Conservation (phyloP, 2,113 vertebrate genomes). For the Myotis lucifugus region DNA sequence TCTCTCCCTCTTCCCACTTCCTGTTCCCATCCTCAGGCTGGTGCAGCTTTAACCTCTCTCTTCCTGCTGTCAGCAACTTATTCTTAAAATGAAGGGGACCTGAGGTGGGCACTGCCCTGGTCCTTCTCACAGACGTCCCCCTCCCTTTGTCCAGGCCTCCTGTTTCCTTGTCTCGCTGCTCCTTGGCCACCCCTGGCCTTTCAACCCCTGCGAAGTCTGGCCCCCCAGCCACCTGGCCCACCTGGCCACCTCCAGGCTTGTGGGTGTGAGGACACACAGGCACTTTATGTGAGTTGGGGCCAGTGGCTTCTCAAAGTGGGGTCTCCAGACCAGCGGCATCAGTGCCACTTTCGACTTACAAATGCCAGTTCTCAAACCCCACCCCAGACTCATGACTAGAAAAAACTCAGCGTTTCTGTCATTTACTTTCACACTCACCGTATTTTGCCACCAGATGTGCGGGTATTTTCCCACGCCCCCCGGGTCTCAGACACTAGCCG, state of each 20-base stretch:
- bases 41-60: background rate
- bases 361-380: background rate
- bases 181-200: background rate
- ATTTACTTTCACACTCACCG: background rate
- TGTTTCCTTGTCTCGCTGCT: background rate
- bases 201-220: too few species aligned
- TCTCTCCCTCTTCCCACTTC: background rate
- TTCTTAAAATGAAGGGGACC: background rate
- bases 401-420: background rate
- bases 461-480: too few species aligned
- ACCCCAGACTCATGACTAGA: too few species aligned
- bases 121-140: rapidly evolving
- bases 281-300: rapidly evolving
- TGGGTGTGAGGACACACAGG: rapidly evolving
- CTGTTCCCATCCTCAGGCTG: background rate
- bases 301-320: background rate
- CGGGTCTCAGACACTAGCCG: too few species aligned
- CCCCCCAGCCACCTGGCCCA: rapidly evolving
- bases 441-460: too few species aligned
- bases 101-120: rapidly evolving
- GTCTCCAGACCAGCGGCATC: background rate
- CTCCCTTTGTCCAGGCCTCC: background rate
- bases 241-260: background rate
- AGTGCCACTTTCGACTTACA: background rate
- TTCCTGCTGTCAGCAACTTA: background rate